phyloP scores from a whole-genome alignment of 2,888 invertebrate species.

The Ferrisia virgata region DNA sequence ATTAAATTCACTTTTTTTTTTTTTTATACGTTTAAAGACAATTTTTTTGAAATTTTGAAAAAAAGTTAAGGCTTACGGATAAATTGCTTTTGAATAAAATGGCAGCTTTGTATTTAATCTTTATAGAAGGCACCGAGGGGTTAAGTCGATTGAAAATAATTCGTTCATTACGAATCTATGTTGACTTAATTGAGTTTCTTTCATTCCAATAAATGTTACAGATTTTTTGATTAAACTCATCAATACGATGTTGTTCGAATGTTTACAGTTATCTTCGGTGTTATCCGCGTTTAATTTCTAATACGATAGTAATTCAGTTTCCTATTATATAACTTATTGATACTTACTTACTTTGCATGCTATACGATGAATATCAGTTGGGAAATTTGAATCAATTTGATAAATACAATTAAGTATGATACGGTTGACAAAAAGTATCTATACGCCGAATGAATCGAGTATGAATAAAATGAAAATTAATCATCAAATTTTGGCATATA shows the following conservation, averaged over 20 bases:
- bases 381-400: background rate
- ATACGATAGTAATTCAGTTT: slow-evolving; percentile 17
- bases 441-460: background rate
- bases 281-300: slow-evolving; percentile 23
- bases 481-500: background rate
- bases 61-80: background rate
- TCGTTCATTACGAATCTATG: slow-evolving; percentile 27
- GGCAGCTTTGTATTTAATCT: slow-evolving; percentile 22
- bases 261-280: slow-evolving; percentile 12
- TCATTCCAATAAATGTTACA: slow-evolving; percentile 7
- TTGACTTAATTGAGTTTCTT: slow-evolving; percentile 22
- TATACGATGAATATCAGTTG: background rate
- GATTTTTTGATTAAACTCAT: slow-evolving; percentile 18
- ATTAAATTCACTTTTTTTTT: slow-evolving; percentile 4
- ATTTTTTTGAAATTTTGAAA: slow-evolving; percentile 23
- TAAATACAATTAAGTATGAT: background rate
- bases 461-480: background rate
- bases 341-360: too few species aligned
- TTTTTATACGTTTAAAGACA: background rate
- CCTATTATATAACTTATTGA: background rate
- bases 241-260: background rate
- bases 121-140: background rate
- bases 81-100: slow-evolving; percentile 15
- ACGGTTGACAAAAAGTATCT: background rate
- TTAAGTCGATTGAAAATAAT: slow-evolving; percentile 28